phyloP scores from a whole-genome alignment of 2,888 invertebrate species.

The Cheiracanthium punctorium region DNA sequence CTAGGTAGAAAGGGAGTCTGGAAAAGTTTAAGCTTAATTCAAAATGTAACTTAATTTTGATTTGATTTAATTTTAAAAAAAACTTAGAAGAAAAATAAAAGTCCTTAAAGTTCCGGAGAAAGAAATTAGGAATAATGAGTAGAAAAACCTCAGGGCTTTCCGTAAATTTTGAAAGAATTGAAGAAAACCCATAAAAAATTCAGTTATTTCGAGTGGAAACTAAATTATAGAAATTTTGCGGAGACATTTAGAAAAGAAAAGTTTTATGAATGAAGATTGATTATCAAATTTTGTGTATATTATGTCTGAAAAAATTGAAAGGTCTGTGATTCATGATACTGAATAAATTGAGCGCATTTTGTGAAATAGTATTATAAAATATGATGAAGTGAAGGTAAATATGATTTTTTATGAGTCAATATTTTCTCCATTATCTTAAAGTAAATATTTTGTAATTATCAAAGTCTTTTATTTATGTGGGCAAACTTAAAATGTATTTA shows the following conservation, averaged over 20 bases:
- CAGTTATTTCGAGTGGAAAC: neutral
- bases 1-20: no score
- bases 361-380: no score
- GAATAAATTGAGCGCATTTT: no score
- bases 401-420: no score
- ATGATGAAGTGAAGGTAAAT: no score
- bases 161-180: neutral
- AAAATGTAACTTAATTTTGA: neutral
- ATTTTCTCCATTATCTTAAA: no score
- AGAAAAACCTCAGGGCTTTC: neutral
- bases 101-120: neutral
- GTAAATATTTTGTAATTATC: no score
- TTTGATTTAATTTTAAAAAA: neutral
- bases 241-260: neutral
- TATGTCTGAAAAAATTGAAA: neutral
- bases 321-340: no score
- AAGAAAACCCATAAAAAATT: neutral
- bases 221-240: neutral
- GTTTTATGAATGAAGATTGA: conserved; percentile 1
- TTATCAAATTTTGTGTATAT: neutral
- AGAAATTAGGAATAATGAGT: neutral
- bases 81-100: neutral
- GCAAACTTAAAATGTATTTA: no score
- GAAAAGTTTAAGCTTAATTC: neutral
- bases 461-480: no score